Base-by-base conservation (phyloP, 2,113 vertebrate genomes). In the Acanthisitta chloris region DNA sequence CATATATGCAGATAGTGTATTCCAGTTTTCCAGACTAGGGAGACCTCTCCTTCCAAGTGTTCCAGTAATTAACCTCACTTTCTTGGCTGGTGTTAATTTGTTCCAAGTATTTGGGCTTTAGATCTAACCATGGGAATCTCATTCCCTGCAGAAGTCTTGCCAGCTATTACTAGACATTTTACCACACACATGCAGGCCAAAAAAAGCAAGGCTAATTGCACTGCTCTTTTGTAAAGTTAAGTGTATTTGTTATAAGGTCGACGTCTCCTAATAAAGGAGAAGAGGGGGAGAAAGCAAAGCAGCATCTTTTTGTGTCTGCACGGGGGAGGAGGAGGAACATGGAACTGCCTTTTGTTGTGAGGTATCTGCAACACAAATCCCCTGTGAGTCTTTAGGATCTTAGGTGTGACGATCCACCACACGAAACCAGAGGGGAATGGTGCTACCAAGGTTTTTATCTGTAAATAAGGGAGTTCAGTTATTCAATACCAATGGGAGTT, bases 21-120 rank as follows among this genome's bases (percentile, higher is more conserved):
- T 92, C 38, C 88, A 86, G 91, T 95, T 96, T 95, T 94, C 81
- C 90, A 97, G 92, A 51, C 81, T 82, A 71, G 55, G 80, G 92
- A 59, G 79, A 90, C 74, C 86, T 96, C 86, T 49, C 91, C 85
- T 85, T 97, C 91, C 91, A 96, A 95, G 82, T 81, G 78, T 87
- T 80, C 74, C 74, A 84, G 81, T 93, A 82, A 88, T 58, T 87
- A 94, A 82, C 82, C 94, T 98, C 90, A 93, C 95, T 98, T 97
- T 97, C 95, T 97, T 95, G 96, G 97, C 78, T 52, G 97, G 97
- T 93, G 92, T 91, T 97, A 97, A 82, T 97, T 96, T 96, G 86
- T 97, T 97, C 97, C 95, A 94, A 96, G 95, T 95, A 96, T 96
- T 97, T 97, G 74, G 90, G 97, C 94, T 93, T 97, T 97, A 96